Base-by-base conservation (phyloP, 2,113 vertebrate species). In the Hemibagrus wyckioides region DNA sequence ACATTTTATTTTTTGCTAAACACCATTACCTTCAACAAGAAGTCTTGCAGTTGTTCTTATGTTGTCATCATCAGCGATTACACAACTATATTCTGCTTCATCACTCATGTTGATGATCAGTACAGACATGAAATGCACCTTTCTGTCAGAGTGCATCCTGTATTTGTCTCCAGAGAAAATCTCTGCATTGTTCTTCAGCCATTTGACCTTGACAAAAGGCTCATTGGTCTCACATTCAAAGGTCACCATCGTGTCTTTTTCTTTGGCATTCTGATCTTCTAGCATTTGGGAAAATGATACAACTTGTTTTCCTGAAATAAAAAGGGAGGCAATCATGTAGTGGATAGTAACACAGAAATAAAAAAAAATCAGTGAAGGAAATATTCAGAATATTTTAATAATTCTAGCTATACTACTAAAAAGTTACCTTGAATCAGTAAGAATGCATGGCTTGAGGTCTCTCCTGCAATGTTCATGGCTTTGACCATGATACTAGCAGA, bases 151-250 rank as follows among this genome's bases (percentile, higher is more conserved):
- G 91, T 99, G 98, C 96, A 97, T 99, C 86, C 97, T 94, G 54
- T 97, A 99, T 91, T 99, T 99, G 92, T 99, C 97, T 91, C 98
- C 97, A 3, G 96, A 94, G 90, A 95, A 95, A 92, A 99, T 94
- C 89, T 97, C 96, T 82, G 94, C 71, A 44, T 97, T 96, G 75
- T 97, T 93, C 92, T 97, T 99, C 90, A 97, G 94, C 98, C 98
- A 99, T 92, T 96, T 97, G 85, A 99, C 98, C 94, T 99, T 99
- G 82, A 99, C 93, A 91, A 99, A 99, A 73, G 98, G 98, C 90
- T 99, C 98, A 36, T 97, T 98, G 90, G 98, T 99, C 94, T 99
- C 98, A 86, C 98, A 99, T 93, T 99, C 98, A 94, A 99, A 99
- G 13, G 98, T 99, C 83, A 97, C 96, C 96, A 98, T 96, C 48